Base-by-base conservation (phyloP, 2,888 invertebrate species). In the Dichetophora obliterata region DNA sequence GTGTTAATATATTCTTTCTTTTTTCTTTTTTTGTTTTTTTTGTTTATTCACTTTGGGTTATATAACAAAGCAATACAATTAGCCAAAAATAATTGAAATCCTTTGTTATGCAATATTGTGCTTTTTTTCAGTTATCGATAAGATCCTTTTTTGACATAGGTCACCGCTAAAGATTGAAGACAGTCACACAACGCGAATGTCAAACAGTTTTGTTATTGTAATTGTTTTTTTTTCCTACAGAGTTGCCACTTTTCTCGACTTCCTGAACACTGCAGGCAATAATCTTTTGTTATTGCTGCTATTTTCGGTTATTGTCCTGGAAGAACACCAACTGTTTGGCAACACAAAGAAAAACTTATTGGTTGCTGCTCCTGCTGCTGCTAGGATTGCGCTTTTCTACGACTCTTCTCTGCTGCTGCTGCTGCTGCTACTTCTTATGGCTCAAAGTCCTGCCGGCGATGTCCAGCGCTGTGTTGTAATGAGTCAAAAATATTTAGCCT, bases 21-120 rank as follows among this genome's bases (percentile, higher is more conserved):
- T n/a, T n/a, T 2, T 11, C 2, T 75, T 59, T 63, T 65, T n/a
- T 66, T 57, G 27, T 34, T 52, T 22, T 11, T n/a, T 27, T 31
- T 69, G 14, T 1, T 43, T 54, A 22, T 54, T 31, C 69, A 24
- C 19, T 19, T 43, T 57, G 22, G 16, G 8, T 14, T 31, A 6
- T 16, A 22, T n/a, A 22, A 57, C 65, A 50, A 61, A 37, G 48
- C 54, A 43, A 61, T 16, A 74, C 69, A 77, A 77, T 77, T 77
- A 74, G 74, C 68, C 69, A 73, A 74, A 77, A 68, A 59, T 68
- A 69, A 77, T 77, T 77, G 73, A 69, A 77, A 74, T 66, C 37
- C 43, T 66, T 75, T 66, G 66, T 75, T 57, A 54, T 54, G 70
- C 52, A 57, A 65, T 65, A 2, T 54, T 54, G 54, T 22, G n/a